Conservation (phyloP, 2,113 vertebrate genomes). For the Sialia sialis region DNA sequence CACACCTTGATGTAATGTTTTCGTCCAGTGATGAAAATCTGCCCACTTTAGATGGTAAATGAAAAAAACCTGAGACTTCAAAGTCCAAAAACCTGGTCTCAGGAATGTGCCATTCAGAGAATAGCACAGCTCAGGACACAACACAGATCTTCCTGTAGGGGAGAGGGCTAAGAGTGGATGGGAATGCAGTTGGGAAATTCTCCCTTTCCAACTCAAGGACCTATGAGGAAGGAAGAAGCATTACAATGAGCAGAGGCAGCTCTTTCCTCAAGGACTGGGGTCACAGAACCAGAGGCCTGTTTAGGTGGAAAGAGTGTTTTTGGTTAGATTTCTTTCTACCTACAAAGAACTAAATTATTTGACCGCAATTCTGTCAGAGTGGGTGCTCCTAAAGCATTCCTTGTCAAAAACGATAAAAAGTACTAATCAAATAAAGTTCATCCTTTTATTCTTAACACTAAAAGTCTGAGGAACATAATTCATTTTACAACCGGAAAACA, state of each 20-base stretch:
- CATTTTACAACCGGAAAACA: background rate
- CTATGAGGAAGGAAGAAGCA: background rate
- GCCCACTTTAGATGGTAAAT: background rate
- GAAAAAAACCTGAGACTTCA: rapidly evolving
- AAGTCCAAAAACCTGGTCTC: rapidly evolving
- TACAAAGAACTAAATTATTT: background rate
- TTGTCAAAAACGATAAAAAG: background rate
- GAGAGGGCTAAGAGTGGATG: background rate
- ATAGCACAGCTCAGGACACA: rapidly evolving
- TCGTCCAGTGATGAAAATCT: background rate
- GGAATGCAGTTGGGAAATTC: background rate
- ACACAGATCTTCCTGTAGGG: background rate
- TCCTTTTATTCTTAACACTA: background rate
- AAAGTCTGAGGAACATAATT: background rate
- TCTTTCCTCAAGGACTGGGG: rapidly evolving
- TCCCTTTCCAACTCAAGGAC: background rate
- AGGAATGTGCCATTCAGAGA: background rate
- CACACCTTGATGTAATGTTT: background rate
- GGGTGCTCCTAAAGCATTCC: background rate
- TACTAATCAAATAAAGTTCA: too few relatives aligned
- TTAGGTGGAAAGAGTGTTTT: rapidly evolving
- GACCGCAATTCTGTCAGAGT: rapidly evolving
- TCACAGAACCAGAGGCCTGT: background rate
- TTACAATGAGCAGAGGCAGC: background rate
- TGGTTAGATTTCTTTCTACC: background rate